Evolutionary conservation across 2,797 vertebrate genomes (phyloP).

Genomic region (Aplochiton taeniatus): DNA sequence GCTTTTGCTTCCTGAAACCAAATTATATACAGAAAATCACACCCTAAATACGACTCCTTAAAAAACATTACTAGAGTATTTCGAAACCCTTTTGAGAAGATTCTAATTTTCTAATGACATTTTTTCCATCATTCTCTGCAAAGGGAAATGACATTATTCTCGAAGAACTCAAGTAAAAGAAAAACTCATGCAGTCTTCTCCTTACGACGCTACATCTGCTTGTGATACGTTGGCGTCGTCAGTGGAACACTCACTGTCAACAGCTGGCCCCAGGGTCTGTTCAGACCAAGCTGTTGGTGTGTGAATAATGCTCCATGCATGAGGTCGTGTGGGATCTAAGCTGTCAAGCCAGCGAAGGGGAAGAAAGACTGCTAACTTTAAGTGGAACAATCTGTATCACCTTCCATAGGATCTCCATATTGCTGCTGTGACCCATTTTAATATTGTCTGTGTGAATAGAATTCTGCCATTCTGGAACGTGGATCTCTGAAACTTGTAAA

Average conservation of each 20-base stretch:
- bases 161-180: not conserved
- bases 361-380: constrained; percentile 31
- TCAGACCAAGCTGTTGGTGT: constrained; percentile 42
- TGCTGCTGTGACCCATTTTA: constrained; percentile 18
- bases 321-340: constrained; percentile 27
- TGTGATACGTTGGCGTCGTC: constrained; percentile 31
- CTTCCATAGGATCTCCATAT: constrained; percentile 10
- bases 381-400: constrained; percentile 36
- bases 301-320: constrained; percentile 53
- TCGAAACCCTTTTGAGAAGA: no score
- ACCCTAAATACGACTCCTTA: not conserved
- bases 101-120: no score
- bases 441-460: not conserved
- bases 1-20: no score
- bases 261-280: constrained; percentile 48
- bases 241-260: constrained; percentile 35
- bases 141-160: not conserved
- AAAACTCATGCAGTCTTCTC: constrained; percentile 13
- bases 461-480: not conserved
- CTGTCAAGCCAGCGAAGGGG: constrained; percentile 33
- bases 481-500: no score
- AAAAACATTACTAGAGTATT: no score
- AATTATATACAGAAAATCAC: not conserved
- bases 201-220: constrained; percentile 46
- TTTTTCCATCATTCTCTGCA: no score